Conservation (phyloP, 2,113 vertebrate genomes). For the Perccottus glenii region DNA sequence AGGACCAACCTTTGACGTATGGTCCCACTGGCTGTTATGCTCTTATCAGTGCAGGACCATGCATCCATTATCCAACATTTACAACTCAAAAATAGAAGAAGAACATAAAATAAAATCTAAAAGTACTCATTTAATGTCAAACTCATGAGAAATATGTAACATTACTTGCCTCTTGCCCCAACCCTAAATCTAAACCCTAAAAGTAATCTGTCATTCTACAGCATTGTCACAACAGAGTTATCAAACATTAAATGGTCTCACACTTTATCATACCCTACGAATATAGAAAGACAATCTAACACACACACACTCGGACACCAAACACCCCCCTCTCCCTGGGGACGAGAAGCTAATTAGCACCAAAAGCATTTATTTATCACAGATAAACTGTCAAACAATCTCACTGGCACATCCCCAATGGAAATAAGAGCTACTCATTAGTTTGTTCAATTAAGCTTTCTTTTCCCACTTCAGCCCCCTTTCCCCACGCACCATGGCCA, state of each 20-base stretch:
- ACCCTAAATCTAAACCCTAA: too few species aligned
- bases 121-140: neutral
- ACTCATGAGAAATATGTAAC: neutral
- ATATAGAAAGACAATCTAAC: conserved; percentile 38
- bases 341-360: conserved; percentile 78
- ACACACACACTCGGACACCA: conserved; percentile 67
- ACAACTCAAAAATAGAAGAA: conserved; percentile 38
- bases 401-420: conserved; percentile 76
- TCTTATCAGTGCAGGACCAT: conserved; percentile 67
- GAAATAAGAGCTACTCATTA: conserved; percentile 82
- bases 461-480: conserved; percentile 65
- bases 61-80: conserved; percentile 62
- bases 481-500: conserved; percentile 44
- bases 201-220: too few species aligned
- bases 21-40: conserved; percentile 65
- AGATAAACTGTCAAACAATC: conserved; percentile 85
- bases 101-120: conserved; percentile 12
- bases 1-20: conserved; percentile 64
- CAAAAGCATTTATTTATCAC: conserved; percentile 84
- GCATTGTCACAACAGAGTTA: neutral
- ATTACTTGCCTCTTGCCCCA: too few species aligned
- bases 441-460: conserved; percentile 82
- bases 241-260: conserved; percentile 2
- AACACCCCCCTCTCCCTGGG: conserved; percentile 69
- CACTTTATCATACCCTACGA: conserved; percentile 13